Conservation (phyloP, 2,888 invertebrate species). For the Conchocele bisecta region DNA sequence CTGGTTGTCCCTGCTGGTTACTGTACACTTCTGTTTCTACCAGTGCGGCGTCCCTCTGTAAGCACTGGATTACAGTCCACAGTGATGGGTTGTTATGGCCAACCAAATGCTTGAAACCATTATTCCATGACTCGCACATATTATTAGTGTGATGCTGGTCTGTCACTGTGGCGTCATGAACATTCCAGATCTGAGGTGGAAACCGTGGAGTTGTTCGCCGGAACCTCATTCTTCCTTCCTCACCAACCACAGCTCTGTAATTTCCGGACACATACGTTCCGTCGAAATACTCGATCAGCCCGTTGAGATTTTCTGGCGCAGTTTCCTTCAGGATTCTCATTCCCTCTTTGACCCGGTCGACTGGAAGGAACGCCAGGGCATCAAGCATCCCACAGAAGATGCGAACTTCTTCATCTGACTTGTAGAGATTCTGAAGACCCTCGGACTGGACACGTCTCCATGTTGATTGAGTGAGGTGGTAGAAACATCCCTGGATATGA, state of each 20-base stretch:
- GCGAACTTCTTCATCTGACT: neutral
- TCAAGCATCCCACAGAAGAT: slow-evolving; percentile 31
- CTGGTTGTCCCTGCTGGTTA: slow-evolving; percentile 7
- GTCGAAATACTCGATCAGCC: slow-evolving; percentile 25
- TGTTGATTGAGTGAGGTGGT: slow-evolving; percentile 41
- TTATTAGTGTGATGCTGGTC: slow-evolving; percentile 33
- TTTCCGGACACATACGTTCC: slow-evolving; percentile 9
- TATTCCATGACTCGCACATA: slow-evolving; percentile 39
- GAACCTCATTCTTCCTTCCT: slow-evolving; percentile 8
- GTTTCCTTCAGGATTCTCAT: slow-evolving; percentile 5
- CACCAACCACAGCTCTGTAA: slow-evolving; percentile 10
- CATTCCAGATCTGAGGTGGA: slow-evolving; percentile 24
- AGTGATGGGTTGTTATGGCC: slow-evolving; percentile 28
- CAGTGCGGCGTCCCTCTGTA: slow-evolving; percentile 28
- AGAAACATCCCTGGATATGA: slow-evolving; percentile 33
- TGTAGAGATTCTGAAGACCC: slow-evolving; percentile 7
- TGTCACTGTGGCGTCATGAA: slow-evolving; percentile 22
- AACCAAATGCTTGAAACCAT: slow-evolving; percentile 29
- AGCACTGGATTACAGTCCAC: slow-evolving; percentile 19
- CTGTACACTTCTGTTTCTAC: slow-evolving; percentile 18
- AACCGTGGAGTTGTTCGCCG: slow-evolving; percentile 24
- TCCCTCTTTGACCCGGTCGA: slow-evolving; percentile 15
- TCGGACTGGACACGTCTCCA: slow-evolving; percentile 25
- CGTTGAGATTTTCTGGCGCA: neutral
- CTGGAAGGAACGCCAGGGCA: slow-evolving; percentile 33